Evolutionary conservation across 2,888 invertebrate genomes (phyloP), one percentile per base, ranked within the genome.

Genomic region (Athalia rosae): DNA sequence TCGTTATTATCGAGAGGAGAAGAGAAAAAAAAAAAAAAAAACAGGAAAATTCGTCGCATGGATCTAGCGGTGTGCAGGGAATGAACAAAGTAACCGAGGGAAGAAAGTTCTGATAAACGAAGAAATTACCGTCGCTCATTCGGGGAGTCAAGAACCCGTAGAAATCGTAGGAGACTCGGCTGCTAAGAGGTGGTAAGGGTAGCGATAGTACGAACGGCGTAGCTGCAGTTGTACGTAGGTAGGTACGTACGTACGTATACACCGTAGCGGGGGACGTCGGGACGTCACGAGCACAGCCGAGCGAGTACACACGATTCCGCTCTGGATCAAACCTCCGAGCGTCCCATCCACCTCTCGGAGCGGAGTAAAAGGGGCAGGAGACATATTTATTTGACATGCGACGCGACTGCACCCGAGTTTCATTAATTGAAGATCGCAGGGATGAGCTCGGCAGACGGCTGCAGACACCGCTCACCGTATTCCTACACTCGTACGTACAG

Each of bases 361-460:
- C 62, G 71, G 62, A 47, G 79, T 53, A 66, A 67, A 59, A 80
- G 81, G 83, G 82, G 83, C 81, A 84, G 85, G 86, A 88, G 89
- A 89, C 89, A 89, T 89, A 89, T 89, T 89, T 90, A 89, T 90
- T 90, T 89, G 89, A 89, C 89, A 87, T 89, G 89, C 89, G 89
- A 90, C 89, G 89, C 89, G 89, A 89, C 89, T 89, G 89, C 89
- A 89, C 85, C 89, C 88, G 89, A 89, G 89, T 89, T 90, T 89
- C 89, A 90, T 90, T 90, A 90, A 89, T 90, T 90, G 89, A 89
- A 89, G 89, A 90, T 89, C 89, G 89, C 88, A 87, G 86, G 87
- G 89, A 89, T 88, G 89, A 89, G 86, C 87, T 84, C 84, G 86
- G 83, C 86, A 88, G 88, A 89, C 88, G 86, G 71, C 28, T 28